Conservation (phyloP, 2,888 invertebrate genomes). For the Tineola bisselliella region DNA sequence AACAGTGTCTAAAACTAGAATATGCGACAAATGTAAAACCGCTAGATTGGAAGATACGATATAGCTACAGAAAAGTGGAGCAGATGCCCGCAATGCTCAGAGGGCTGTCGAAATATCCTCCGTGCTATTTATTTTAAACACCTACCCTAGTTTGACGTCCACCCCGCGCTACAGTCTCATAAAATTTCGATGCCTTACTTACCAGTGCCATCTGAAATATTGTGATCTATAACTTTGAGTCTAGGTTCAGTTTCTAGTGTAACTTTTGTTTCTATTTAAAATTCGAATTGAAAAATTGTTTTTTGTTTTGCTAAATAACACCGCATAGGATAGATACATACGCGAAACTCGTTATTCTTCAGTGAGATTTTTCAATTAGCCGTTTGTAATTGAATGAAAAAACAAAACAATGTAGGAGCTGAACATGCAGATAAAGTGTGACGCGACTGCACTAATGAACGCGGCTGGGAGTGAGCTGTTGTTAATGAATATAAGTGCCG, state of each 20-base stretch:
- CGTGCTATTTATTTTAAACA: constrained; percentile 16
- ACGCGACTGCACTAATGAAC: constrained; percentile 46
- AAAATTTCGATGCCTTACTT: constrained; percentile 5
- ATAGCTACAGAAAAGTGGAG: constrained; percentile 19
- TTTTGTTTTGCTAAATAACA: background rate
- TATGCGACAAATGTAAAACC: constrained; percentile 40
- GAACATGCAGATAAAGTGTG: constrained; percentile 36
- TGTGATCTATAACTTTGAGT: background rate
- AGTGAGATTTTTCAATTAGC: constrained; percentile 35
- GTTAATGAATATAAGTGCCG: constrained; percentile 44
- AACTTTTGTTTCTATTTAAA: background rate
- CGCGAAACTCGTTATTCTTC: constrained; percentile 14
- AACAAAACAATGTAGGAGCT: constrained; percentile 32
- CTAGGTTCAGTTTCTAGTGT: too few species aligned
- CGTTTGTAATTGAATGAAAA: constrained; percentile 40
- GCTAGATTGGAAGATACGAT: constrained; percentile 34
- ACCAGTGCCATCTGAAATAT: background rate
- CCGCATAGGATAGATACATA: background rate
- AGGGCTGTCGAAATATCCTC: constrained; percentile 23
- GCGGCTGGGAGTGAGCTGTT: constrained; percentile 24
- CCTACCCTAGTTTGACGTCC: constrained; percentile 7
- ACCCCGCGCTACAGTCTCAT: background rate
- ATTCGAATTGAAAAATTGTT: background rate
- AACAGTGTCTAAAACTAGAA: constrained; percentile 15
- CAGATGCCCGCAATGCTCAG: constrained; percentile 20